Conservation (phyloP, 53 echinoderm and acorn worm species). For the Actinopyga echinites region DNA sequence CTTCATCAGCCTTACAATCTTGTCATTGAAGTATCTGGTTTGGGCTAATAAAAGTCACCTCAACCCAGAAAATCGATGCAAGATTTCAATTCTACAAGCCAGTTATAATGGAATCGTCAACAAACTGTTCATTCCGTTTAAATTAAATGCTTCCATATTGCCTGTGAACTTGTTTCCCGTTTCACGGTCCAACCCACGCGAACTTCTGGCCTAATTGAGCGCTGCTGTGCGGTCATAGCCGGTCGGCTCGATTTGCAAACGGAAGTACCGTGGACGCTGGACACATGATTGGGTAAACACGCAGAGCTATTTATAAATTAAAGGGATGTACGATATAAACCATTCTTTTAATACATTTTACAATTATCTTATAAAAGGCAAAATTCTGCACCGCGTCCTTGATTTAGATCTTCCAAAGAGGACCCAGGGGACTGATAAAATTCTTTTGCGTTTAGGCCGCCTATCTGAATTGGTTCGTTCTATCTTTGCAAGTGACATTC, state of each 20-base stretch:
- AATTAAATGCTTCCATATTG: slow-evolving; percentile 32
- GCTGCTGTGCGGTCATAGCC: not conserved
- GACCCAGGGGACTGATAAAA: too few species aligned
- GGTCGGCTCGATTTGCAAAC: not conserved
- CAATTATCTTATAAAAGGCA: too few species aligned
- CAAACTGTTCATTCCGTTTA: not conserved
- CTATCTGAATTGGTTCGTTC: too few species aligned
- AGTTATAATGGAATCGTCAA: slow-evolving; percentile 1
- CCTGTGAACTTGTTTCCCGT: not conserved
- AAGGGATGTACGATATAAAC: too few species aligned
- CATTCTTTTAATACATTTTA: too few species aligned
- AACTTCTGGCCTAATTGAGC: not conserved
- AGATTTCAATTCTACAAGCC: slow-evolving; percentile 13
- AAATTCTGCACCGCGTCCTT: too few species aligned
- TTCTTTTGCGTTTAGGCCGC: too few species aligned
- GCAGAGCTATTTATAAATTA: not conserved
- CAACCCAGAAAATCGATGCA: not conserved
- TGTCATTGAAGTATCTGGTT: not conserved
- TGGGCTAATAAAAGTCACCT: slow-evolving; percentile 3
- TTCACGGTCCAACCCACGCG: not conserved
- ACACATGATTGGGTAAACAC: not conserved
- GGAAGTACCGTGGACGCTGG: not conserved
- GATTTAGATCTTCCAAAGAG: too few species aligned
- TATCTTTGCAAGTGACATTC: too few species aligned
- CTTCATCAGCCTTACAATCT: not conserved